Evolutionary conservation across 2,113 vertebrate genomes (phyloP).

Genomic region (Clarias gariepinus): DNA sequence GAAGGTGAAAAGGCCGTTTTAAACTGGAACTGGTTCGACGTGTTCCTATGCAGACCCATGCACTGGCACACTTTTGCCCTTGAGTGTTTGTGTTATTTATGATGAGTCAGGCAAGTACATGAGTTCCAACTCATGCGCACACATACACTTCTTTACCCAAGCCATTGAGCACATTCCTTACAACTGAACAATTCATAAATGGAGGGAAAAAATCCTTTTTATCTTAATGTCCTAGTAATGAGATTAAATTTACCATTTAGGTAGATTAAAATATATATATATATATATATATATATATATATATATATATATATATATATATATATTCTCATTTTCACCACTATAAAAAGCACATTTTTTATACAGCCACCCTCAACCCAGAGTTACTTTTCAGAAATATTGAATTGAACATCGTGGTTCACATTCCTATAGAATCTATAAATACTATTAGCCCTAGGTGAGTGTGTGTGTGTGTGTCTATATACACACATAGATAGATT

Average conservation of each 20-base stretch:
- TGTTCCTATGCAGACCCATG: slow-evolving; percentile 43
- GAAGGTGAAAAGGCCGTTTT: slow-evolving; percentile 58
- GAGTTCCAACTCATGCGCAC: background rate
- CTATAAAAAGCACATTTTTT: background rate
- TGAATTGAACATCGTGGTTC: background rate
- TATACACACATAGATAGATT: background rate
- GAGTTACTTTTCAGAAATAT: background rate
- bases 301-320: no score
- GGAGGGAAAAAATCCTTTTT: background rate
- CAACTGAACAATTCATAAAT: background rate
- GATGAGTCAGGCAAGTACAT: slow-evolving; percentile 30
- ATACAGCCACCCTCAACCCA: background rate
- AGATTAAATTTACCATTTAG: background rate
- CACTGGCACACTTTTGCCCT: background rate
- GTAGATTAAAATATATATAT: no score
- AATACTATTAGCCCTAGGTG: background rate
- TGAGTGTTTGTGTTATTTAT: slow-evolving; percentile 56
- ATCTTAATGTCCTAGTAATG: background rate
- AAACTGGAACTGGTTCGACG: slow-evolving; percentile 62
- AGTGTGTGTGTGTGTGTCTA: background rate
- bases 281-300: no score
- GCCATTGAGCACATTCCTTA: slow-evolving; percentile 4
- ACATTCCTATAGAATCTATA: background rate
- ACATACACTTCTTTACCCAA: background rate
- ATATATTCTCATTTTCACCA: background rate